Conservation (phyloP, 2,113 vertebrate genomes). For the Otocyon megalotis region DNA sequence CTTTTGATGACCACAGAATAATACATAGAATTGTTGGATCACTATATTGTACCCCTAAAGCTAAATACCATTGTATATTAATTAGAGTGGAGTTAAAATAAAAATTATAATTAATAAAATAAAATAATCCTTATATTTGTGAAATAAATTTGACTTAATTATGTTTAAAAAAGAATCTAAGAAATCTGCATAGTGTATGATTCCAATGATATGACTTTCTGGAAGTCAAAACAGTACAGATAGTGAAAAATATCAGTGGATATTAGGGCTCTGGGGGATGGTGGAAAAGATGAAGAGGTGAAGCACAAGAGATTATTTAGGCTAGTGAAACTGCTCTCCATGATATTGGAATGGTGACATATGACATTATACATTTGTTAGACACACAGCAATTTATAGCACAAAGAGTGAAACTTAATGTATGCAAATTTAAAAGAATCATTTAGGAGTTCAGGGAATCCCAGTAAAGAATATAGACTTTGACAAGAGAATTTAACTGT, state of each 20-base stretch:
- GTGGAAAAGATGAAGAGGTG: neutral
- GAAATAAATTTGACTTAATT: neutral
- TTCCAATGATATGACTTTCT: neutral
- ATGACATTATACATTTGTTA: neutral
- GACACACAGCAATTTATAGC: neutral
- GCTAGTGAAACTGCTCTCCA: neutral
- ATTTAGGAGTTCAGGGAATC: neutral
- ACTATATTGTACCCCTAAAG: neutral
- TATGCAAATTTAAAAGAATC: conserved; percentile 47
- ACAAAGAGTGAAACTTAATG: neutral
- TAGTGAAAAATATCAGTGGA: neutral
- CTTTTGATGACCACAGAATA: neutral
- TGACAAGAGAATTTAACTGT: conserved; percentile 42
- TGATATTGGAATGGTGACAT: neutral
- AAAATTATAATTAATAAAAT: neutral
- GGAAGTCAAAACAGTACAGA: neutral
- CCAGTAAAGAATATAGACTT: neutral
- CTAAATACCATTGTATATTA: neutral
- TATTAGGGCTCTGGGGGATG: neutral
- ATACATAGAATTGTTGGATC: neutral
- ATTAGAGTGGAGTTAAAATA: neutral
- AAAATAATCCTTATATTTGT: neutral
- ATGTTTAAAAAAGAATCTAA: neutral
- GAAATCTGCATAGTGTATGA: neutral
- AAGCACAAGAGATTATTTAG: neutral